Conservation (phyloP, 1,140 invertebrate species). For the Trinorchestia longiramus region DNA sequence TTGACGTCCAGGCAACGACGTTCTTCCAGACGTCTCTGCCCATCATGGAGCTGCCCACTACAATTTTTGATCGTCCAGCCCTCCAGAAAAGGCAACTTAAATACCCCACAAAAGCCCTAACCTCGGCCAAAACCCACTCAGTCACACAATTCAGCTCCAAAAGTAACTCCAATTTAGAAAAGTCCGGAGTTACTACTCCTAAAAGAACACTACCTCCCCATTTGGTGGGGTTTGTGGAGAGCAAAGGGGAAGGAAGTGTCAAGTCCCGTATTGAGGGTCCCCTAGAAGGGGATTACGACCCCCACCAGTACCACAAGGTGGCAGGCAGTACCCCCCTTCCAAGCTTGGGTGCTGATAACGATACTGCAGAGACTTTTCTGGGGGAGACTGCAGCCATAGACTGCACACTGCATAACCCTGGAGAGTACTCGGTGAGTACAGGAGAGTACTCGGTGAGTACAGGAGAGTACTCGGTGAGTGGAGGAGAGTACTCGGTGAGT, state of each 20-base stretch:
- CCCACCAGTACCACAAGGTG: conserved; percentile 32
- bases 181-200: background rate
- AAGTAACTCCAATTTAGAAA: background rate
- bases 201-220: background rate
- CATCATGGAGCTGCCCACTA: background rate
- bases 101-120: background rate
- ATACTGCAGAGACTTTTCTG: background rate
- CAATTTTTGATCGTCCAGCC: background rate
- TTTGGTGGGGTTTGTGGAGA: conserved; percentile 2
- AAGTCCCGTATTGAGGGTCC: background rate
- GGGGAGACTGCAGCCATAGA: conserved; percentile 10
- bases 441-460: background rate
- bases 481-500: background rate
- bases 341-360: background rate
- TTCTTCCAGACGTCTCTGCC: conserved; percentile 26
- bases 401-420: conserved; percentile 34
- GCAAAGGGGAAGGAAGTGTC: background rate
- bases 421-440: conserved; percentile 16
- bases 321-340: background rate
- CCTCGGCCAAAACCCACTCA: background rate
- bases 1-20: background rate
- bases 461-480: background rate
- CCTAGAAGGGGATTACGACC: background rate
- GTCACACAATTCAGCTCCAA: background rate
- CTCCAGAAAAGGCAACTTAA: background rate